These are phyloP conservation scores for Cricetomys ansorgei DNA, from an alignment of 2,113 vertebrate genomes.

Conservation along the genomic window DNA sequence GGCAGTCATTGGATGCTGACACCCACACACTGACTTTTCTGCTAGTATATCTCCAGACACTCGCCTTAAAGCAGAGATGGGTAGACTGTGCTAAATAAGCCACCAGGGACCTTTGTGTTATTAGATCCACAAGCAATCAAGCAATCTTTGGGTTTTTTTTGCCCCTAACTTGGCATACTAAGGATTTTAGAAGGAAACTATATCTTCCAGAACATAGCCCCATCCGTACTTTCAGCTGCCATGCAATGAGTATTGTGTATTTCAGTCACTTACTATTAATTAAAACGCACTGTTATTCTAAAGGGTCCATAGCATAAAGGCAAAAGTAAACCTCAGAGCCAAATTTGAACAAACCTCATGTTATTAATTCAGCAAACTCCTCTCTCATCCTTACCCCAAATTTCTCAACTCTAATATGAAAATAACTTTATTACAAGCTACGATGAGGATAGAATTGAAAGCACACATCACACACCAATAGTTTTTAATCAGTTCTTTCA, in stretches of 20 bases:
- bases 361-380: not conserved
- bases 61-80: not conserved
- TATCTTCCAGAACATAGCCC: not conserved
- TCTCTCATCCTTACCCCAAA: not conserved
- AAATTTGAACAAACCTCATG: not conserved
- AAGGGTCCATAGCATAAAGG: not conserved
- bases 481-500: not conserved
- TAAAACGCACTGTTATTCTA: not conserved
- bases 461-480: not conserved
- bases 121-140: not conserved
- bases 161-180: not conserved
- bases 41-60: not conserved
- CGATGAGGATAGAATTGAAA: not conserved
- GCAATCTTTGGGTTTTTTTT: not conserved
- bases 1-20: not conserved
- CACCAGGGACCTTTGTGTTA: not conserved
- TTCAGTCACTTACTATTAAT: not conserved
- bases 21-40: not conserved
- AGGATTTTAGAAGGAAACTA: not conserved
- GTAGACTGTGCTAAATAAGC: not conserved
- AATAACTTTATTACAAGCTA: not conserved
- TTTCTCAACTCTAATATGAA: not conserved
- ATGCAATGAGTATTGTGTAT: not conserved
- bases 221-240: not conserved
- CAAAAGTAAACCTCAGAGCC: not conserved